A percentile compares a stretch with the other conserved stretches of the same genome.
phyloP scores from a whole-genome alignment of 2,113 vertebrate species.

The Pogonocichla stellata region DNA sequence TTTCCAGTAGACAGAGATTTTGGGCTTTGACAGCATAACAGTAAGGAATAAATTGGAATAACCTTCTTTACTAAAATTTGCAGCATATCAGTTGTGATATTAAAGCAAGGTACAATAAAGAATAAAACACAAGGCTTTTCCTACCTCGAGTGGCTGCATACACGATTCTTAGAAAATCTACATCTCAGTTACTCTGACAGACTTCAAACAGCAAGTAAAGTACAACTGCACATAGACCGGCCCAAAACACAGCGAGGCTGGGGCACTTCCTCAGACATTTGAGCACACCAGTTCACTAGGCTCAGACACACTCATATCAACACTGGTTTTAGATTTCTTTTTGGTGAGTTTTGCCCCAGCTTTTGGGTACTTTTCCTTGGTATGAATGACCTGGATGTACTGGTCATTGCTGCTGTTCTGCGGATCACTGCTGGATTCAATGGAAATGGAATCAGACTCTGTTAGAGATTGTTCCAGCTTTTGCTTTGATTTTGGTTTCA shows the following conservation, averaged over 20 bases:
- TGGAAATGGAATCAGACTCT: constrained; percentile 86
- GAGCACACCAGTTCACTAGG: constrained; percentile 86
- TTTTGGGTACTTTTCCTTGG: constrained; percentile 79
- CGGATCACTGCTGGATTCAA: constrained; percentile 90
- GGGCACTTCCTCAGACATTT: constrained; percentile 69
- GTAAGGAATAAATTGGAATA: not conserved
- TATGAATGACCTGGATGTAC: constrained; percentile 86
- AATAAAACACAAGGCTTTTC: not conserved
- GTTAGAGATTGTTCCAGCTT: constrained; percentile 78
- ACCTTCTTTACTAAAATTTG: not conserved
- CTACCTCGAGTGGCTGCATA: fast-evolving
- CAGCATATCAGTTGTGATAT: fast-evolving
- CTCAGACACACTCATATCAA: constrained; percentile 65
- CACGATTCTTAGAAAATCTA: not conserved
- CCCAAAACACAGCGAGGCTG: fast-evolving
- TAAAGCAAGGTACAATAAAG: not conserved
- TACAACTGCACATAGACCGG: fast-evolving
- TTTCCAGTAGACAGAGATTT: not conserved
- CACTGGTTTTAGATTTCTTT: constrained; percentile 74
- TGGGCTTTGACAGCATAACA: not conserved
- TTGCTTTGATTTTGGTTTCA: constrained; percentile 76
- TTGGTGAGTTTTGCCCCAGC: constrained; percentile 65
- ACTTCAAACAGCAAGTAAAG: not conserved
- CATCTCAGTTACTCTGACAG: fast-evolving
- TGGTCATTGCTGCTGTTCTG: constrained; percentile 88